Conservation (phyloP, 2,888 invertebrate species). For the Folsomia candida region DNA sequence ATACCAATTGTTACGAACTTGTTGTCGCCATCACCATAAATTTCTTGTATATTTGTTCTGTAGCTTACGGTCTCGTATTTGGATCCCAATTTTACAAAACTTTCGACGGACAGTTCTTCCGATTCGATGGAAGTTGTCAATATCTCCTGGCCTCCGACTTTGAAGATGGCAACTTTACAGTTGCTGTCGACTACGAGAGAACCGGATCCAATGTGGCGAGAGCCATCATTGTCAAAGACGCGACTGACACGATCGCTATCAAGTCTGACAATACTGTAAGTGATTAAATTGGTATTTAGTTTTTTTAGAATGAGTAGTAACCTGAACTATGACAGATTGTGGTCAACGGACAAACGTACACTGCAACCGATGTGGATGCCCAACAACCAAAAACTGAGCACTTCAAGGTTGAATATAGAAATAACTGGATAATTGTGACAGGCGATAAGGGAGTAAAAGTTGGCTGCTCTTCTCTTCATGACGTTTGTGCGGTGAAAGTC, state of each 20-base stretch:
- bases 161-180: slow-evolving; percentile 79
- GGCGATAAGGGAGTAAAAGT: slow-evolving; percentile 61
- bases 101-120: slow-evolving; percentile 78
- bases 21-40: neutral
- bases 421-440: slow-evolving; percentile 52
- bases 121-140: slow-evolving; percentile 76
- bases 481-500: slow-evolving; percentile 68
- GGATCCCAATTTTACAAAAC: slow-evolving; percentile 84
- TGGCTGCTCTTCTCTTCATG: slow-evolving; percentile 63
- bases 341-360: neutral
- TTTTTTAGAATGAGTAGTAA: neutral
- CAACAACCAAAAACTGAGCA: slow-evolving; percentile 64
- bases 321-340: slow-evolving; percentile 57
- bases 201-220: slow-evolving; percentile 58
- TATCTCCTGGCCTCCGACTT: slow-evolving; percentile 82
- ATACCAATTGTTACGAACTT: neutral
- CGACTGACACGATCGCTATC: slow-evolving; percentile 64
- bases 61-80: slow-evolving; percentile 68
- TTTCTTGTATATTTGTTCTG: slow-evolving; percentile 11
- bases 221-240: slow-evolving; percentile 68
- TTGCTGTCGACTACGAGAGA: slow-evolving; percentile 65
- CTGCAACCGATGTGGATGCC: slow-evolving; percentile 59
- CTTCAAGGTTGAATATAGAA: slow-evolving; percentile 52
- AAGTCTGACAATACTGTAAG: slow-evolving; percentile 64
- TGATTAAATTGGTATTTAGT: neutral